Base-by-base conservation (phyloP, 2,888 invertebrate species). In the Dryomyza anilis region DNA sequence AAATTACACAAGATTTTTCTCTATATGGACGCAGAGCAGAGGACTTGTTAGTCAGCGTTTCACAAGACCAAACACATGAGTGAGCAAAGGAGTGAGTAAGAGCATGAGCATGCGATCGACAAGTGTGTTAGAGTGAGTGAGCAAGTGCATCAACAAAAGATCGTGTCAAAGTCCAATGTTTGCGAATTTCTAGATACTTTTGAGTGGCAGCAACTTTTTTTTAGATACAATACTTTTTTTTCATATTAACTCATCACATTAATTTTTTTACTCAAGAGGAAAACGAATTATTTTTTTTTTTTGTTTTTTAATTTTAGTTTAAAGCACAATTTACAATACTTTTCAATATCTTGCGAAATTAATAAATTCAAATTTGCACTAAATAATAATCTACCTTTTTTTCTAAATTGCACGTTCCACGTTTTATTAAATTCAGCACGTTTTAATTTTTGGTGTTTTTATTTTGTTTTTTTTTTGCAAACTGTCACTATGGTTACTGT, bases 81-180 rank as follows among this genome's bases (percentile, higher is more conserved):
- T 29, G 16, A 12, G 30, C 27, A 3, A 45, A 23, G 45, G 29
- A 6, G 12, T 8, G 3, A 12, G 30, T n/a, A n/a, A 21, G 29
- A n/a, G 30, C 12, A 29, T 21, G 21, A 39, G 27, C n/a, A 23
- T 23, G 48, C 48, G 14, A 59, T 14, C 12, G 12, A 57, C n/a
- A 23, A 6, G 21, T 25, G 25, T n/a, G n/a, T n/a, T n/a, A n/a
- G n/a, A n/a, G n/a, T n/a, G n/a, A n/a, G n/a, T n/a, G n/a, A n/a
- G 25, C 57, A 23, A 21, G 29, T 19, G 23, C 25, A 25, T 25
- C 23, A 29, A 14, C 30, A 33, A n/a, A 8, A 27, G 48, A 16
- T 14, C 33, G 52, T 60, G 36, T 45, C 61, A 61, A 61, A 61
- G 61, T 61, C 61, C 61, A 61, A 61, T 61, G n/a, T 30, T 30